A percentile compares a stretch with the other conserved stretches of the same genome.
Evolutionary conservation across 2,113 vertebrate genomes (phyloP).

Genomic region (Saimiri boliviensis): DNA sequence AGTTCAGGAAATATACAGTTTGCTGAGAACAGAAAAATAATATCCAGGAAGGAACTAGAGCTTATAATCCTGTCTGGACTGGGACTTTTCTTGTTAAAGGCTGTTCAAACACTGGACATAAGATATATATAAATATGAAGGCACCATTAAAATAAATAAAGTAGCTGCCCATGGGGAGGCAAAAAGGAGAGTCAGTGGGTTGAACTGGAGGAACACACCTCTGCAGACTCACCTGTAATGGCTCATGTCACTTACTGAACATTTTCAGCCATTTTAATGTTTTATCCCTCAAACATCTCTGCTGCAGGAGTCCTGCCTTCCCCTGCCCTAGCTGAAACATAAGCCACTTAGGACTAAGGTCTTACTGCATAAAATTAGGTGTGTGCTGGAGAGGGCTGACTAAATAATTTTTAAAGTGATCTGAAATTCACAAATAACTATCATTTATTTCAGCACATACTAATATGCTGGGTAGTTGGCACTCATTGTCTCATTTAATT

Average conservation of each 20-base stretch:
- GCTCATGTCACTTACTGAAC: neutral
- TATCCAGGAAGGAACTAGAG: neutral
- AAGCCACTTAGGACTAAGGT: neutral
- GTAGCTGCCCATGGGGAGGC: neutral
- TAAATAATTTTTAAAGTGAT: slow-evolving; percentile 12
- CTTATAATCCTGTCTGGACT: neutral
- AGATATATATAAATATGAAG: neutral
- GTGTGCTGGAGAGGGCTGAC: neutral
- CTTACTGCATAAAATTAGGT: neutral
- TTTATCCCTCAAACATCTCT: neutral
- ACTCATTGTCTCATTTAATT: neutral
- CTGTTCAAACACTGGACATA: neutral
- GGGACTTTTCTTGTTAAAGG: neutral
- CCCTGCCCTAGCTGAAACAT: neutral
- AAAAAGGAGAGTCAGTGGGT: too few species aligned
- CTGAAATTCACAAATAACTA: neutral
- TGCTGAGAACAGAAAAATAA: slow-evolving; percentile 19
- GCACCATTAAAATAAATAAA: neutral
- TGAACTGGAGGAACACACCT: neutral
- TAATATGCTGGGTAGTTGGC: neutral
- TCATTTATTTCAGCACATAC: neutral
- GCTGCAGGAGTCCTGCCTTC: neutral
- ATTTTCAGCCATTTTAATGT: neutral
- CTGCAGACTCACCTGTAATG: neutral
- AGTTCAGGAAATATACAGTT: neutral